Percentiles rank a stretch among this genome's conserved stretches.
phyloP scores from a whole-genome alignment of 1,140 invertebrate genomes.

The Halesus radiatus region DNA sequence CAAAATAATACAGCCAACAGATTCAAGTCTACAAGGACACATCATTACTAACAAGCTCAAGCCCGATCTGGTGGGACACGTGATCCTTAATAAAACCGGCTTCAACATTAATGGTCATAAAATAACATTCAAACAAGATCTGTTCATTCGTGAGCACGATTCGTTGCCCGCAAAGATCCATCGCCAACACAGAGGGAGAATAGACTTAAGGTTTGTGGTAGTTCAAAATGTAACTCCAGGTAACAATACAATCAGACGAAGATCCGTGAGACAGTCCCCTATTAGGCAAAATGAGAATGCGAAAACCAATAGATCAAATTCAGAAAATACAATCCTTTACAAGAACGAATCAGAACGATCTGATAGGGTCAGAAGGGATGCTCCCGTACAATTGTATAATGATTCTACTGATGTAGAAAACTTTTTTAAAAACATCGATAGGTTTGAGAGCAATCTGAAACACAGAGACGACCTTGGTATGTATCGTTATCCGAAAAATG shows the following conservation, averaged over 20 bases:
- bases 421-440: constrained; percentile 30
- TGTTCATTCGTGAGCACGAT: constrained; percentile 19
- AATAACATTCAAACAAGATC: constrained; percentile 39
- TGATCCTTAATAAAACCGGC: constrained; percentile 51
- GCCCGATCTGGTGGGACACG: constrained; percentile 43
- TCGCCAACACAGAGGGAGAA: constrained; percentile 6
- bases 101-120: constrained; percentile 48
- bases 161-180: constrained; percentile 7
- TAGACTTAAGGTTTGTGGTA: background rate
- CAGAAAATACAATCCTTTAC: background rate
- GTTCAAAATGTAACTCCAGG: background rate
- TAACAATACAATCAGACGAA: background rate
- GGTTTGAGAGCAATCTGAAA: constrained; percentile 17
- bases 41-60: constrained; percentile 49
- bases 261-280: background rate
- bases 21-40: constrained; percentile 50
- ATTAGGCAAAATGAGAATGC: background rate
- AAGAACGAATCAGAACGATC: background rate
- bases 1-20: constrained; percentile 52
- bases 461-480: background rate
- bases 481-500: constrained; percentile 2
- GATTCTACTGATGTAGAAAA: constrained; percentile 16
- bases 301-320: background rate
- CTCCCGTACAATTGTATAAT: background rate
- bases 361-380: constrained; percentile 6